Evolutionary conservation across 2,113 vertebrate genomes (phyloP).

Genomic region (Labeo catla): DNA sequence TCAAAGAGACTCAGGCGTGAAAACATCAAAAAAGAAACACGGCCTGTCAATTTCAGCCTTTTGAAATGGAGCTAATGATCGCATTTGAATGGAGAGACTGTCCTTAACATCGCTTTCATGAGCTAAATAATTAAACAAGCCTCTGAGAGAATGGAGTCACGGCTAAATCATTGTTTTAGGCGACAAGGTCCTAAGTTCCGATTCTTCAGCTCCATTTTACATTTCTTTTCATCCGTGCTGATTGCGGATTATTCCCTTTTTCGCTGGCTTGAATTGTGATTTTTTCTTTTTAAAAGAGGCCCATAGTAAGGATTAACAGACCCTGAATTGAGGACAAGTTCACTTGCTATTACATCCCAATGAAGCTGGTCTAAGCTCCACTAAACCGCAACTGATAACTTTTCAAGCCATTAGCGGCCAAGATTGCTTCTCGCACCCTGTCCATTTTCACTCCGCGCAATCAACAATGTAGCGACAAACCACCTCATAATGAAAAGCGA

Average conservation of each 20-base stretch:
- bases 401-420: constrained; percentile 75
- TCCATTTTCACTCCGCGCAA: constrained; percentile 57
- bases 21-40: constrained; percentile 65
- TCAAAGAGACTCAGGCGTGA: constrained; percentile 46
- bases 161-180: constrained; percentile 48
- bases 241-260: constrained; percentile 56
- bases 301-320: constrained; percentile 73
- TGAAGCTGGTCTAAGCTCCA: constrained; percentile 76
- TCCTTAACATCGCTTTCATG: constrained; percentile 64
- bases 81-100: constrained; percentile 54
- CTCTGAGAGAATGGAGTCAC: constrained; percentile 43
- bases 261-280: constrained; percentile 67
- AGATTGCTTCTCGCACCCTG: constrained; percentile 71
- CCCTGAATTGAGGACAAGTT: constrained; percentile 75
- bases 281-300: constrained; percentile 67
- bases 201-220: constrained; percentile 52
- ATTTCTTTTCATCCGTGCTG: constrained; percentile 63
- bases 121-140: constrained; percentile 65
- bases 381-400: constrained; percentile 80
- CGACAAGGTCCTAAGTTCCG: constrained; percentile 49
- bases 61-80: constrained; percentile 51
- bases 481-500: constrained; percentile 60
- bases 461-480: constrained; percentile 71
- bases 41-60: constrained; percentile 56
- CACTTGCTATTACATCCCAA: constrained; percentile 76